These are phyloP conservation scores for Phainopepla nitens DNA, from an alignment of 2,113 vertebrate species.

Conservation along the genomic window DNA sequence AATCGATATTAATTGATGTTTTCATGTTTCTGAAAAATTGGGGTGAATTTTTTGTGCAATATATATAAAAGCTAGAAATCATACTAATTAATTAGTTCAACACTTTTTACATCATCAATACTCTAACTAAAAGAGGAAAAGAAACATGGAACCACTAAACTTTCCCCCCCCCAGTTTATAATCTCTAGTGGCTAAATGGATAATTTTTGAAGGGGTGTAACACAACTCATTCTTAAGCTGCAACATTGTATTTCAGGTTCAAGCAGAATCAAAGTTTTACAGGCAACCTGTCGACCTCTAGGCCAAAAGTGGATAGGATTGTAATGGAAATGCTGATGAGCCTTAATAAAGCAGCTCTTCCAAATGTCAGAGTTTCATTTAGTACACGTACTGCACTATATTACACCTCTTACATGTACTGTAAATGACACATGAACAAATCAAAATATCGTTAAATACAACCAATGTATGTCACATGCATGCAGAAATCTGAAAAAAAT, in stretches of 20 bases:
- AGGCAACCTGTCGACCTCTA: neutral
- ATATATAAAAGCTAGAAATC: neutral
- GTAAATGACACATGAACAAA: neutral
- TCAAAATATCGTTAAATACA: neutral
- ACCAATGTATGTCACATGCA: neutral
- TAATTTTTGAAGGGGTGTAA: neutral
- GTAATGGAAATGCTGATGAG: conserved; percentile 26
- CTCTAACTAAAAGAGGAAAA: neutral
- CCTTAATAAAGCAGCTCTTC: neutral
- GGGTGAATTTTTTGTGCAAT: rapidly evolving
- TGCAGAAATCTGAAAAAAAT: neutral
- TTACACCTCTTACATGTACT: neutral
- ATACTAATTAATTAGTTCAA: neutral
- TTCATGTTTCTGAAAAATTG: neutral
- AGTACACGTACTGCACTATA: neutral
- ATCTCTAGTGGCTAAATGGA: neutral
- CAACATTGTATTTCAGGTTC: neutral
- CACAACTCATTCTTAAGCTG: neutral
- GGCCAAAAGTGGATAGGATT: neutral
- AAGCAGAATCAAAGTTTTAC: conserved; percentile 2
- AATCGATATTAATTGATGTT: neutral
- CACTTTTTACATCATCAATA: neutral
- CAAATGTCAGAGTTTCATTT: neutral
- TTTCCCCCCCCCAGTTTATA: rapidly evolving
- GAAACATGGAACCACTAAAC: neutral